Base-by-base conservation (phyloP, 2,113 vertebrate species). In the Isurus oxyrinchus region DNA sequence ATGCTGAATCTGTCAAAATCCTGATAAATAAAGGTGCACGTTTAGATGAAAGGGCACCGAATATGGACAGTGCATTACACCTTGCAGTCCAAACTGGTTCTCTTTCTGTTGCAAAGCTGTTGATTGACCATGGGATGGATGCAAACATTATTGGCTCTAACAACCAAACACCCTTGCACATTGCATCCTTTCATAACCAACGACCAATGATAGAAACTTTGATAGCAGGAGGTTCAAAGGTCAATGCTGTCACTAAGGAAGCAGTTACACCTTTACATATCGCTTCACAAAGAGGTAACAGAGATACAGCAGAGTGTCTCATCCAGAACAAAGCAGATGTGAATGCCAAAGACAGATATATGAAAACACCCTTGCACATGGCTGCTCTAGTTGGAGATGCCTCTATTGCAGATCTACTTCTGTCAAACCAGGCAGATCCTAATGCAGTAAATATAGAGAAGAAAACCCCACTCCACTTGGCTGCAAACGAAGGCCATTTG, bases 381-480 rank as follows among this genome's bases (percentile, higher is more conserved):
- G 98, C 98, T 40, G 97, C 97, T 93, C 97, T 97, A 40, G 96
- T 79, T 7, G 97, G 97, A 91, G 96, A 97, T 2, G 96, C 31
- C 57, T 21, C 88, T 2, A 96, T 97, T 96, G 97, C 98, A 57
- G 97, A 98, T 90, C 79, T 98, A 63, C 97, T 99, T 44, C 97
- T 98, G 44, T 97, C 97, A 0, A 97, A 96, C 14, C 97, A 97
- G 2, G 97, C 98, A 13, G 97, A 98, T 13, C 96, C 97, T 96
- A 98, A 97, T 0, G 31, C 96, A 40, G 93, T 96, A 2, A 98
- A 98, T 96, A 98, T 97, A 76, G 97, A 98, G 96, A 98, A 98
- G 94, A 98, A 97, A 97, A 98, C 97, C 49, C 97, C 98, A 6
- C 97, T 98, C 90, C 98, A 98, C 0, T 0, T 97, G 44, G 98